A percentile compares a stretch with the other conserved stretches of the same genome.
Conservation (phyloP, 2,113 vertebrate species). For the Psophia crepitans region DNA sequence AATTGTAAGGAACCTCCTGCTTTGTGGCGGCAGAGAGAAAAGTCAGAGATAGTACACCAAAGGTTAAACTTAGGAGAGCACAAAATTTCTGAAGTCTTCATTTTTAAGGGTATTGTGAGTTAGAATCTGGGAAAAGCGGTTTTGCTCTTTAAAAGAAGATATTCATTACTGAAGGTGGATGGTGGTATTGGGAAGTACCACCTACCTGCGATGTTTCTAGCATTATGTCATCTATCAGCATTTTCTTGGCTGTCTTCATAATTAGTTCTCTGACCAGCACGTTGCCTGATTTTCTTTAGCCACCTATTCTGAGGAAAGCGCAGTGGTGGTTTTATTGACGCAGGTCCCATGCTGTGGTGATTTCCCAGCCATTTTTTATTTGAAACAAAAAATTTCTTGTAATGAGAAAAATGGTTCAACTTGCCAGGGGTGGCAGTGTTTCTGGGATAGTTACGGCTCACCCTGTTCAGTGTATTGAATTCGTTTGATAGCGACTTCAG, state of each 20-base stretch:
- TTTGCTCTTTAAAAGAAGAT: not conserved
- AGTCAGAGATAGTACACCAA: not conserved
- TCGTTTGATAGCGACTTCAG: not conserved
- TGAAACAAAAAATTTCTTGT: not conserved
- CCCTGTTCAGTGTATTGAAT: not conserved
- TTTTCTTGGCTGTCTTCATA: not conserved
- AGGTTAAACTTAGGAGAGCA: not conserved
- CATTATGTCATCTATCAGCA: not conserved
- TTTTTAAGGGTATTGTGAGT: not conserved
- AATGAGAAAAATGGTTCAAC: not conserved
- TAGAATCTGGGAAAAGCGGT: not conserved
- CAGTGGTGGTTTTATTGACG: not conserved
- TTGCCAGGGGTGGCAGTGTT: not conserved
- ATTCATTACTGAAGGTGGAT: not conserved
- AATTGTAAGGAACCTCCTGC: not conserved
- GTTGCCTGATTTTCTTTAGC: not conserved
- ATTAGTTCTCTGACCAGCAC: not conserved
- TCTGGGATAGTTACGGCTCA: not conserved
- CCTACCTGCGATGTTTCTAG: not conserved
- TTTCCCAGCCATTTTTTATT: not conserved
- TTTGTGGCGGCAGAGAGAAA: not conserved
- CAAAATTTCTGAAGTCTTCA: not conserved
- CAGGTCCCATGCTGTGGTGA: not conserved
- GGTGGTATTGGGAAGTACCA: not conserved
- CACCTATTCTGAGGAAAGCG: not conserved